These are phyloP conservation scores for Podiceps cristatus DNA, from an alignment of 2,113 vertebrate species.

Conservation along the genomic window DNA sequence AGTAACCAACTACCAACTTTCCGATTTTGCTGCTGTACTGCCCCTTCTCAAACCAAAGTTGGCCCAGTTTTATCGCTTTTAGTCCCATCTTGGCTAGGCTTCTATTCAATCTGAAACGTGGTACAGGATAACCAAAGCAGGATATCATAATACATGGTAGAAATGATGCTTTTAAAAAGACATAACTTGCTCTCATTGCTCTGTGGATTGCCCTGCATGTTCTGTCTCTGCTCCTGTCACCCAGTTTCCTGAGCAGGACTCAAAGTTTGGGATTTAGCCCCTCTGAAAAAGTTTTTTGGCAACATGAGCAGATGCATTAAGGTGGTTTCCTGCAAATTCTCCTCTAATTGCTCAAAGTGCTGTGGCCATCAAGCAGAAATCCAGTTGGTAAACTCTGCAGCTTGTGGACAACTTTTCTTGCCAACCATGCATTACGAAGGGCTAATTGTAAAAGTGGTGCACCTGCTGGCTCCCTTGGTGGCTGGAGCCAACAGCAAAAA, in stretches of 20 bases:
- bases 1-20: background rate
- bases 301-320: background rate
- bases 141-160: accelerated
- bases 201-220: accelerated
- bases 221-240: background rate
- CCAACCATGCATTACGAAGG: slow-evolving; percentile 75
- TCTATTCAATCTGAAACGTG: background rate
- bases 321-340: slow-evolving; percentile 43
- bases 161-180: background rate
- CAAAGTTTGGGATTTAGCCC: background rate
- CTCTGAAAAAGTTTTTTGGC: background rate
- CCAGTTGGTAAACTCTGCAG: slow-evolving; percentile 61
- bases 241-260: background rate
- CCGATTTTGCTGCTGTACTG: background rate
- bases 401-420: slow-evolving; percentile 76
- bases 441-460: slow-evolving; percentile 81
- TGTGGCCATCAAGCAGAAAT: slow-evolving; percentile 34
- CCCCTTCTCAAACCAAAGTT: background rate
- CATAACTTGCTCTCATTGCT: background rate
- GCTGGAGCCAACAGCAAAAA: slow-evolving; percentile 57
- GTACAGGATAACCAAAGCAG: background rate
- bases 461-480: slow-evolving; percentile 80
- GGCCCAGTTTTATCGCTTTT: background rate
- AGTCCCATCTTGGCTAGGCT: background rate
- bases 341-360: slow-evolving; percentile 63